Conservation (phyloP, 2,797 vertebrate species). For the Neostethus bicornis region DNA sequence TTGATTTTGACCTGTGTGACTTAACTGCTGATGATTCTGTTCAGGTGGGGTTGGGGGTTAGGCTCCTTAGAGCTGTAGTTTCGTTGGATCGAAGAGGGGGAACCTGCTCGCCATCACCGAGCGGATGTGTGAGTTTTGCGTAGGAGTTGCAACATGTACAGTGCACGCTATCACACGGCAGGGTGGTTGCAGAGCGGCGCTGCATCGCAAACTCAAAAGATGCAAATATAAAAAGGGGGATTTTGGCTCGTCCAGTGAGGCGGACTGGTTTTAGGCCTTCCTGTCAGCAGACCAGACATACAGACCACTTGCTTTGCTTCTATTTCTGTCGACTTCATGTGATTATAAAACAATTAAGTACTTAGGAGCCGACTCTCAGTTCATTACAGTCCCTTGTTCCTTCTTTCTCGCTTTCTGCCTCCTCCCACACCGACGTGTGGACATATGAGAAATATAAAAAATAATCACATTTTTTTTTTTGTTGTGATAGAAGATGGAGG, state of each 20-base stretch:
- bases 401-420: conserved; percentile 27
- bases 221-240: background rate
- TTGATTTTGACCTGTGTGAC: background rate
- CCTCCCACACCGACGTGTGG: conserved; percentile 42
- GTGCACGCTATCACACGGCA: conserved; percentile 43
- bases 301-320: conserved; percentile 51
- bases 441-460: conserved; percentile 44
- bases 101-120: background rate
- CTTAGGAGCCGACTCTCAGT: conserved; percentile 63
- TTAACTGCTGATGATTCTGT: background rate
- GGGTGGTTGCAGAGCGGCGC: conserved; percentile 33
- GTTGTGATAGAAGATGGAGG: conserved; percentile 55
- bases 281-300: conserved; percentile 56
- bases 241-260: conserved; percentile 7
- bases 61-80: conserved; percentile 6
- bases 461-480: conserved; percentile 46
- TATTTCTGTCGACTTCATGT: conserved; percentile 72
- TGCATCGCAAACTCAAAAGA: accelerated
- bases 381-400: conserved; percentile 62
- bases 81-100: background rate
- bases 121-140: conserved; percentile 20
- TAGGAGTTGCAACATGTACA: conserved; percentile 47
- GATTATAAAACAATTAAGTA: conserved; percentile 78
- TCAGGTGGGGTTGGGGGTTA: background rate
- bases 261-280: conserved; percentile 35